phyloP scores from a whole-genome alignment of 2,888 invertebrate genomes.

The Peribatodes rhomboidaria region DNA sequence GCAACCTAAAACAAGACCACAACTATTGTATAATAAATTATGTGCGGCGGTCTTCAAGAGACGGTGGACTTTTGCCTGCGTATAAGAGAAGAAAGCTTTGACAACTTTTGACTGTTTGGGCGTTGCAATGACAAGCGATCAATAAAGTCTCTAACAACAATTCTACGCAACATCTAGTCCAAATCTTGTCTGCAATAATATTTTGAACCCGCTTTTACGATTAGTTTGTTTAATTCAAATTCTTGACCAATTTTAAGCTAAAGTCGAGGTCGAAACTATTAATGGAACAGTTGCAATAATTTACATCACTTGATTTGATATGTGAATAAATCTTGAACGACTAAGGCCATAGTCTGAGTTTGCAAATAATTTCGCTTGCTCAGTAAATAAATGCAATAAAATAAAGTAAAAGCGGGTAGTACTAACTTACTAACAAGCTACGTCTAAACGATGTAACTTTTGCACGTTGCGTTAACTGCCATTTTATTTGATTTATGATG shows the following conservation, averaged over 20 bases:
- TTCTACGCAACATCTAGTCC: not conserved
- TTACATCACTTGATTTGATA: conserved; percentile 22
- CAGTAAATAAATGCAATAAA: conserved; percentile 4
- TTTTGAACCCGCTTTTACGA: conserved; percentile 6
- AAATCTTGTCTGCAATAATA: not conserved
- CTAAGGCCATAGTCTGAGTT: conserved; percentile 1
- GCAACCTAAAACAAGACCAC: too few species aligned
- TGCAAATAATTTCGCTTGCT: conserved; percentile 6
- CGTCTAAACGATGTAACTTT: conserved; percentile 9
- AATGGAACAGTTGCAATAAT: conserved; percentile 22
- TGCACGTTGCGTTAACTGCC: not conserved
- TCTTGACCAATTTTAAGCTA: conserved; percentile 1
- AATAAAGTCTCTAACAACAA: not conserved
- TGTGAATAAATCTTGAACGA: conserved; percentile 15
- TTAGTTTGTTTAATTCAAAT: conserved; percentile 7
- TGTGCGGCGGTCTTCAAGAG: too few species aligned
- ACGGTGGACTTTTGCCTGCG: too few species aligned
- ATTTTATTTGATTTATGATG: conserved; percentile 18
- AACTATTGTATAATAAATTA: too few species aligned
- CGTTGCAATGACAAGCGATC: too few species aligned
- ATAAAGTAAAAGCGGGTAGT: conserved; percentile 8
- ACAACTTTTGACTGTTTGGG: too few species aligned
- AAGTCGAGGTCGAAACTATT: conserved; percentile 25
- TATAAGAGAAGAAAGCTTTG: too few species aligned
- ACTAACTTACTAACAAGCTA: conserved; percentile 3